phyloP scores from a whole-genome alignment of 2,888 invertebrate genomes.

The Julus scandinavius region DNA sequence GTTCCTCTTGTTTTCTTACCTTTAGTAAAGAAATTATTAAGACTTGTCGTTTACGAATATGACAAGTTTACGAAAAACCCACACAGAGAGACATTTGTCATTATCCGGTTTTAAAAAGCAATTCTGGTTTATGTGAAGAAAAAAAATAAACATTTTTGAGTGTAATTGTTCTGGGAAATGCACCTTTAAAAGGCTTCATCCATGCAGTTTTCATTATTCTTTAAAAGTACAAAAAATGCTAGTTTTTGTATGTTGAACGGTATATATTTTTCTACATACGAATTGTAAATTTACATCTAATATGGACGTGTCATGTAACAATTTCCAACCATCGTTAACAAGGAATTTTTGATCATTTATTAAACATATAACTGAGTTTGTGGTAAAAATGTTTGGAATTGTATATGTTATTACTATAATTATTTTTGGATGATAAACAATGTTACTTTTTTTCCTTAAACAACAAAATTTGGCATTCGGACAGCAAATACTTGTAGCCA shows the following conservation, averaged over 20 bases:
- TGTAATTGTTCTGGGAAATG: background rate
- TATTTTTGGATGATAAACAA: background rate
- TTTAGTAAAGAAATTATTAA: background rate
- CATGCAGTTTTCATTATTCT: background rate
- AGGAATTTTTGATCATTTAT: no score
- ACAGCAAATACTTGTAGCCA: background rate
- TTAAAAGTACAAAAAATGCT: no score
- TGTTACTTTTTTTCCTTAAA: background rate
- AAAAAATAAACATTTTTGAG: background rate
- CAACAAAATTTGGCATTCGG: background rate
- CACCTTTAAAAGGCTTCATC: background rate
- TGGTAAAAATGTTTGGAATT: background rate
- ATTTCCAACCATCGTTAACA: no score
- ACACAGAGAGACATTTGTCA: background rate
- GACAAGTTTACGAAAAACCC: background rate
- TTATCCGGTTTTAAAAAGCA: background rate
- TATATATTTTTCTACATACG: no score
- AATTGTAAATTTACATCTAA: no score
- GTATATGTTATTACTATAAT: background rate
- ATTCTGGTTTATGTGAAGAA: background rate
- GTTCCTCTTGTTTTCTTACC: background rate
- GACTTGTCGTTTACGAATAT: background rate
- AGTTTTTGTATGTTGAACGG: background rate
- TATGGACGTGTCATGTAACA: no score
- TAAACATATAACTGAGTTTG: background rate